phyloP scores from a whole-genome alignment of 2,797 vertebrate species.

The Aselliscus stoliczkanus region DNA sequence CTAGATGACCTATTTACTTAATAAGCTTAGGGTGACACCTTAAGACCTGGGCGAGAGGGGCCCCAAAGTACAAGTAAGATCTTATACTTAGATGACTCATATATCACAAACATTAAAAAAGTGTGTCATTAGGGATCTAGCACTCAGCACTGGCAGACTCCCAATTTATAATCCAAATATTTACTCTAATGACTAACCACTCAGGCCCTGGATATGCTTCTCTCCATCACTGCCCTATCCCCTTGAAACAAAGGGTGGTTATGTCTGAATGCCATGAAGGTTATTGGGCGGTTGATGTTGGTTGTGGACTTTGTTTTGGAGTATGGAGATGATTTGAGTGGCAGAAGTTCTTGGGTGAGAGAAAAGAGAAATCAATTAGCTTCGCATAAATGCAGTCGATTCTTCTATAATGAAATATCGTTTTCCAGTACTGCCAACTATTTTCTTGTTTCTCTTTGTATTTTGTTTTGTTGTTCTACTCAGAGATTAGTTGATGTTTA shows the following conservation, averaged over 20 bases:
- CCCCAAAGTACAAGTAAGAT: background rate
- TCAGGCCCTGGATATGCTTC: background rate
- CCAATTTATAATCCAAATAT: background rate
- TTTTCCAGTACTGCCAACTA: background rate
- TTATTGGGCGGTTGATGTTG: background rate
- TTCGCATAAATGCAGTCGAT: background rate
- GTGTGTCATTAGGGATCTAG: background rate
- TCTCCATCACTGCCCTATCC: background rate
- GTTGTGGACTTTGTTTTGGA: background rate
- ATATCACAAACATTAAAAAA: background rate
- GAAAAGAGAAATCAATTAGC: background rate
- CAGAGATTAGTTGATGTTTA: background rate
- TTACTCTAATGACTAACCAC: background rate
- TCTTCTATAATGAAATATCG: background rate
- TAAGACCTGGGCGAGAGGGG: background rate
- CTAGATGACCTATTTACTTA: background rate
- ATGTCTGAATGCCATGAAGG: background rate
- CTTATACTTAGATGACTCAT: background rate
- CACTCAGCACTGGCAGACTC: background rate
- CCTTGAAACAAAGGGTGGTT: background rate
- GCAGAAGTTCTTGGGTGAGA: background rate
- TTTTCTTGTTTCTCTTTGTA: constrained; percentile 10
- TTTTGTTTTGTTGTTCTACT: background rate
- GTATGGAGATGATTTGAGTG: background rate
- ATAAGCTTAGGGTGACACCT: background rate